A percentile compares a stretch with the other conserved stretches of the same genome.
phyloP scores from a whole-genome alignment of 2,797 vertebrate species.

The Xiphorhynchus erythropygius region DNA sequence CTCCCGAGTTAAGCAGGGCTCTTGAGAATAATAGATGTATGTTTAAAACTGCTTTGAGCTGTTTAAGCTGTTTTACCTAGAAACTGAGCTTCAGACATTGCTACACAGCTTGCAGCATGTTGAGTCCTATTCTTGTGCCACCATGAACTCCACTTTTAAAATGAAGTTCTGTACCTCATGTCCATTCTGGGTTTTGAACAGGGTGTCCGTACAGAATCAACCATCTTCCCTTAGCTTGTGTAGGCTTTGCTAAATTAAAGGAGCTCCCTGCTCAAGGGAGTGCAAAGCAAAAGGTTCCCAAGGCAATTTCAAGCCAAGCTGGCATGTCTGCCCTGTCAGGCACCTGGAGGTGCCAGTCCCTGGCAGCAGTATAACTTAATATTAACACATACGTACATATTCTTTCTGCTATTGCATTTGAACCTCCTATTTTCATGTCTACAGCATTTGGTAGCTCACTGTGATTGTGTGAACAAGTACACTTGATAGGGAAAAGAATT shows the following conservation, averaged over 20 bases:
- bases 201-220: not conserved
- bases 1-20: not conserved
- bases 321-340: not conserved
- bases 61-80: not conserved
- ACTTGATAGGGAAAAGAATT: not conserved
- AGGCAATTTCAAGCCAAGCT: not conserved
- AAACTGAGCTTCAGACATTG: not conserved
- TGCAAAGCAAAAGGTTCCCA: not conserved
- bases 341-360: not conserved
- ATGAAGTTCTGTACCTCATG: not conserved
- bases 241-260: not conserved
- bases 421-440: not conserved
- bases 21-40: not conserved
- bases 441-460: not conserved
- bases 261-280: not conserved
- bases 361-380: not conserved
- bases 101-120: not conserved
- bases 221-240: not conserved
- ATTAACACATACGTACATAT: not conserved
- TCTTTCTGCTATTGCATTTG: not conserved
- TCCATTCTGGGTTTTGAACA: not conserved
- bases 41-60: not conserved
- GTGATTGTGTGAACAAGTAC: not conserved
- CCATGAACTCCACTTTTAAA: not conserved
- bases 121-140: not conserved